Conservation (phyloP, 2,797 vertebrate species). For the Acipenser ruthenus region DNA sequence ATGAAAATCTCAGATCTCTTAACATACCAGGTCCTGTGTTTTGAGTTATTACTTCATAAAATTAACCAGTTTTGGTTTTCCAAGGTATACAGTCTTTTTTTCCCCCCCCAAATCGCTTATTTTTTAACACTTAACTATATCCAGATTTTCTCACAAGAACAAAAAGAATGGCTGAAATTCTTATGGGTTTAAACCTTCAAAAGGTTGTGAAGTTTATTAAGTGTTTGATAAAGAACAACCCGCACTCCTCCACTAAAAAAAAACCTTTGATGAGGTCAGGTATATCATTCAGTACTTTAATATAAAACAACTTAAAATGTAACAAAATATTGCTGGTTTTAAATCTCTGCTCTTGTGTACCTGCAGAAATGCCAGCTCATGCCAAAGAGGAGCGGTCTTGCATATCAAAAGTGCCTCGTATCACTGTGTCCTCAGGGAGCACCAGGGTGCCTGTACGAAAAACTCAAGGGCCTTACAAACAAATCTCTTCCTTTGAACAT, state of each 20-base stretch:
- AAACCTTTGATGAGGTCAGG: not conserved
- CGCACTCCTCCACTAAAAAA: not conserved
- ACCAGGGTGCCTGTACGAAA: conserved; percentile 57
- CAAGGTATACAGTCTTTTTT: not conserved
- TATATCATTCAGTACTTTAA: not conserved
- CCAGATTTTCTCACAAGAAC: conserved; percentile 11
- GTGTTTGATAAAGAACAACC: too few species aligned
- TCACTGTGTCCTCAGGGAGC: conserved; percentile 73
- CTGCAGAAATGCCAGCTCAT: conserved; percentile 92
- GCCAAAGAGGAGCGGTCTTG: conserved; percentile 83
- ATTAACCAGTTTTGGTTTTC: not conserved
- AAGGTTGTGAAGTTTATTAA: not conserved
- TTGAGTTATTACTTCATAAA: conserved; percentile 19
- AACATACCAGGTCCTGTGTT: too few species aligned
- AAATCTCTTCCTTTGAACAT: conserved; percentile 68
- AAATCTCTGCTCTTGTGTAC: conserved; percentile 31
- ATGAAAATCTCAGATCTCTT: too few species aligned
- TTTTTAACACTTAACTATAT: conserved; percentile 13
- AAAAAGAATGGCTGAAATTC: not conserved
- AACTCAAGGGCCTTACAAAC: conserved; percentile 69
- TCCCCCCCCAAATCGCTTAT: not conserved
- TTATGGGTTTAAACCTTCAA: not conserved
- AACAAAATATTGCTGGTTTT: conserved; percentile 3
- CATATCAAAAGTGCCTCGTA: conserved; percentile 85
- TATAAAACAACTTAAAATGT: not conserved